Conservation (phyloP, 2,113 vertebrate species). For the Brachypodius melanocephalos region DNA sequence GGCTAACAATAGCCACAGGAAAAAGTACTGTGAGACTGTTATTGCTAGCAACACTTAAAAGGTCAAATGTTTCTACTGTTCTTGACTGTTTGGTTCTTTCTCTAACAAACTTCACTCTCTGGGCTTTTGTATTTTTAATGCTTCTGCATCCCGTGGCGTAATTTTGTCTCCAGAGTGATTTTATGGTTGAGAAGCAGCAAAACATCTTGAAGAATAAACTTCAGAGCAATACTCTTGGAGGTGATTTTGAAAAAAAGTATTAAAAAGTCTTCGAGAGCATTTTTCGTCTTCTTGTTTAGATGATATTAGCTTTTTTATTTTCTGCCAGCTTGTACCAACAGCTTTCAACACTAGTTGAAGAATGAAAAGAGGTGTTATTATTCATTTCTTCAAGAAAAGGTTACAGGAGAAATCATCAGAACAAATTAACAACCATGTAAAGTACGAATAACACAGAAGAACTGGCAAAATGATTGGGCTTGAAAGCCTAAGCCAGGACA, state of each 20-base stretch:
- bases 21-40: not conserved
- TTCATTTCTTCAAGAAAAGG: not conserved
- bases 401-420: slow-evolving; percentile 4
- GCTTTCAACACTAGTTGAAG: not conserved
- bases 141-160: accelerated
- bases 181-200: not conserved
- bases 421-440: not conserved
- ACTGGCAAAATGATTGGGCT: not conserved
- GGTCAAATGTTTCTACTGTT: not conserved
- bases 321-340: not conserved
- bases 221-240: not conserved
- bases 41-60: not conserved
- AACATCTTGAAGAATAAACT: not conserved
- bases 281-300: not conserved
- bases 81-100: not conserved
- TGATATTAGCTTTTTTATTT: not conserved
- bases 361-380: not conserved
- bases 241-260: not conserved
- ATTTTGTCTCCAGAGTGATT: not conserved
- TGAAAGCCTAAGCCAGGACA: not conserved
- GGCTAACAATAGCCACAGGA: slow-evolving; percentile 23
- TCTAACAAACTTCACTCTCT: not conserved
- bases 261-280: not conserved
- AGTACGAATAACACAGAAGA: not conserved
- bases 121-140: not conserved